Conservation (phyloP, 2,888 invertebrate species). For the Dynastes hyllus region DNA sequence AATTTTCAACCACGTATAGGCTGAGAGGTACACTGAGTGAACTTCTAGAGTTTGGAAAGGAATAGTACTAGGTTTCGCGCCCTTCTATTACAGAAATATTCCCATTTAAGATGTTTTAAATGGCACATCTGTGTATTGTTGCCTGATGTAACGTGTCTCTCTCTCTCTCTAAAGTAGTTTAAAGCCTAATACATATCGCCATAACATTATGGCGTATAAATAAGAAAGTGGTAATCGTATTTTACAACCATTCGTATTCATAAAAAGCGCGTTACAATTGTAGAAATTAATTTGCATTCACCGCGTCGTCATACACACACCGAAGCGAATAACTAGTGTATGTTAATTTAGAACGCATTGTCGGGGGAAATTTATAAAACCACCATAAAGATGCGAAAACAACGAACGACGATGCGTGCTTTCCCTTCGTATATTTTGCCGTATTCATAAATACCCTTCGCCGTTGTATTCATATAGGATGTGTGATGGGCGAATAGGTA, state of each 20-base stretch:
- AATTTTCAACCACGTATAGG: no score
- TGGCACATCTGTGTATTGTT: no score
- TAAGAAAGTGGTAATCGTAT: slow-evolving; percentile 9
- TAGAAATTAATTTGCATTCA: slow-evolving; percentile 28
- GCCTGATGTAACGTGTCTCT: neutral
- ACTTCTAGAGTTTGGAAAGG: no score
- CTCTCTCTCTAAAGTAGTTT: neutral
- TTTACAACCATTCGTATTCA: neutral
- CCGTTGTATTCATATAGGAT: no score
- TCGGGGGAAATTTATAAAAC: slow-evolving; percentile 24
- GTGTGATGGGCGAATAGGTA: neutral
- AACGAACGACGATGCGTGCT: slow-evolving; percentile 6
- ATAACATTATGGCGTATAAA: slow-evolving; percentile 10
- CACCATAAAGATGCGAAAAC: slow-evolving; percentile 41
- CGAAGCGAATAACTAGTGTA: neutral
- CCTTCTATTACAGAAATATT: no score
- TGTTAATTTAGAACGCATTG: slow-evolving; percentile 21
- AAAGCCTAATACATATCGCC: neutral
- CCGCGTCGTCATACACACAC: neutral
- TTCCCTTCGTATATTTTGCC: neutral
- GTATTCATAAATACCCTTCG: neutral
- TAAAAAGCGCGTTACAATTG: slow-evolving; percentile 1
- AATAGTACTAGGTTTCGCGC: no score
- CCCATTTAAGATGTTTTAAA: no score
- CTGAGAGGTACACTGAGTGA: no score